Conservation (phyloP, 2,113 vertebrate genomes). For the Chloroceryle aenea region DNA sequence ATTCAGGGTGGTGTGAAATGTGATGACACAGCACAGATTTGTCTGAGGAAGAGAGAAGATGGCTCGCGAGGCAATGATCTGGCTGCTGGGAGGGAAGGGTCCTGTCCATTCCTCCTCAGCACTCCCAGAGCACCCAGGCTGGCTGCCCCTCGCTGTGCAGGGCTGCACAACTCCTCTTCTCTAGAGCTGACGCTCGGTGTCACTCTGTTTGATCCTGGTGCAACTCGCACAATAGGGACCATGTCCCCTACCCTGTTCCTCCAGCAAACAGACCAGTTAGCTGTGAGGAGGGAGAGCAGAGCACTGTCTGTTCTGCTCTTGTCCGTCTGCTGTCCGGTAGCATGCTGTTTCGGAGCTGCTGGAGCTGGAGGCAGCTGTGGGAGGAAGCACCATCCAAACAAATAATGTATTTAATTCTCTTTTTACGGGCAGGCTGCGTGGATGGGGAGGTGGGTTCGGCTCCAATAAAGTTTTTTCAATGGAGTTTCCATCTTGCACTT, state of each 20-base stretch:
- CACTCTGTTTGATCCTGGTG: neutral
- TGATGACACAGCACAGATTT: neutral
- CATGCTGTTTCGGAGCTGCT: neutral
- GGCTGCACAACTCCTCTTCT: neutral
- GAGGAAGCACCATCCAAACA: neutral
- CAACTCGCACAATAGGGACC: accelerated
- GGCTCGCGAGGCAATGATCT: accelerated
- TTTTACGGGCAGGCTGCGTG: neutral
- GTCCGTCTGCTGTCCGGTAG: neutral
- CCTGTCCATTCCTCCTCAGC: too few species aligned
- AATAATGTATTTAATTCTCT: neutral
- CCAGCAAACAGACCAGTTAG: neutral
- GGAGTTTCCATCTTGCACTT: neutral
- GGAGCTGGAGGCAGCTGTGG: neutral
- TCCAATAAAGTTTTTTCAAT: neutral
- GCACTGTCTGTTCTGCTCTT: neutral
- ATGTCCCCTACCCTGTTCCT: neutral
- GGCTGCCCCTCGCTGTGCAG: too few species aligned
- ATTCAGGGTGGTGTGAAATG: neutral
- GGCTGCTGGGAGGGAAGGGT: neutral
- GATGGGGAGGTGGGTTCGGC: neutral
- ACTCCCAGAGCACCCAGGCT: neutral
- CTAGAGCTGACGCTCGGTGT: accelerated
- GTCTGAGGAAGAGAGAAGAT: neutral
- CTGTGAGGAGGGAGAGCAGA: neutral